Evolutionary conservation across 2,113 vertebrate genomes (phyloP).

Genomic region (Elaphurus davidianus): DNA sequence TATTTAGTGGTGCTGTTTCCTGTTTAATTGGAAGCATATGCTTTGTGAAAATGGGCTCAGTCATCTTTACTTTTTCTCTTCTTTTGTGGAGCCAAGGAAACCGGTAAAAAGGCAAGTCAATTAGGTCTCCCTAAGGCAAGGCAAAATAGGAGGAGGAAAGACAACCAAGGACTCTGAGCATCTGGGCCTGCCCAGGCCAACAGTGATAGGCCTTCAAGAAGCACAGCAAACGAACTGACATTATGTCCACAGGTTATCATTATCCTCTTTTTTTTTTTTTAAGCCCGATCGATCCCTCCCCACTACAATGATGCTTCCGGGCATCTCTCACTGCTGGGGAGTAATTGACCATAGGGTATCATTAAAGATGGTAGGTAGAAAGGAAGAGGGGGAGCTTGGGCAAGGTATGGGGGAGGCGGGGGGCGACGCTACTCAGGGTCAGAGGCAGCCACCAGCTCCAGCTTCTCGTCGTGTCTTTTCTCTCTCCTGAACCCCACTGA

Average conservation of each 20-base stretch:
- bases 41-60: conserved; percentile 61
- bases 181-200: conserved; percentile 64
- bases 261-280: conserved; percentile 83
- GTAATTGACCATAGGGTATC: conserved; percentile 95
- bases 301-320: conserved; percentile 91
- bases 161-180: conserved; percentile 59
- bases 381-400: neutral
- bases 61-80: conserved; percentile 46
- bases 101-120: conserved; percentile 44
- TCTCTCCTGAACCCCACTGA: conserved; percentile 92
- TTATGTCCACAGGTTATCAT: conserved; percentile 96
- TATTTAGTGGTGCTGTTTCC: conserved; percentile 16
- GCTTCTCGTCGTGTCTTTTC: conserved; percentile 75
- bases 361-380: conserved; percentile 85
- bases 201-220: conserved; percentile 79
- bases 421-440: neutral
- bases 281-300: conserved; percentile 89
- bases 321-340: conserved; percentile 91
- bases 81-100: neutral
- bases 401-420: neutral
- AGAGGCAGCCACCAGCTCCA: neutral
- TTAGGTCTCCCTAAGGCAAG: conserved; percentile 79
- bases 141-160: conserved; percentile 72
- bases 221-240: conserved; percentile 86
- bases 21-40: conserved; percentile 60